Evolutionary conservation across 2,113 vertebrate genomes (phyloP), one percentile per base, ranked within the genome.

Genomic region (Perca fluviatilis): DNA sequence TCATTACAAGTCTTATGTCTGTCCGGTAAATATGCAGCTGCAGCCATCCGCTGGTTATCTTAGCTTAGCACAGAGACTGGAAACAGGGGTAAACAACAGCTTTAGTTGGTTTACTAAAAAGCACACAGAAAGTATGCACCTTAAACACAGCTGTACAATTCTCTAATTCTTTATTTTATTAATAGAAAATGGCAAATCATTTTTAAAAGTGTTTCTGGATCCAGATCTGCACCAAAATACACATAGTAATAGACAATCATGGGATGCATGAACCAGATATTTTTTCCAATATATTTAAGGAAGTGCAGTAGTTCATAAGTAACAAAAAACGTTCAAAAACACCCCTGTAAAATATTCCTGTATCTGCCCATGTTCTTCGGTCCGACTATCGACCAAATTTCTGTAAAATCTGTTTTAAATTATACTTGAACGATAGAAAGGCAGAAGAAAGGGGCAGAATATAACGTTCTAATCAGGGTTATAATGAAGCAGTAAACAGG

Each of bases 161-260:
- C 6, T 46, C 12, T 23, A 40, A 9, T 40, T 40, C 8, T 64
- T 46, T 43, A 36, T 43, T 23, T 64, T 14, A 64, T 25, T 25
- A n/a, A 61, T 6, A n/a, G 25, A 73, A 50, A 33, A 33, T n/a
- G 12, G 12, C 27, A 19, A 74, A 74, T 21, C 25, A 40, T 18
- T 25, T 70, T n/a, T 10, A 53, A 68, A 82, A 23, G 53, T n/a
- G 43, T 3, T n/a, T 40, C 25, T 63, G 14, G 13, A 71, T 79
- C 5, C 18, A 62, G 25, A 72, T 64, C 14, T 4, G 19, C 33
- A 36, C 6, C 0, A 69, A 63, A 33, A 57, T 50, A 66, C 19
- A 77, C 27, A 19, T 10, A 65, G 49, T 74, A 43, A 63, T 54
- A 64, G 77, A 86, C 81, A 86, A 86, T 86, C 87, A 74, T 15